Evolutionary conservation across 2,797 vertebrate species (phyloP), one percentile per base, ranked within the genome.

Genomic region (Prunella strophiata): DNA sequence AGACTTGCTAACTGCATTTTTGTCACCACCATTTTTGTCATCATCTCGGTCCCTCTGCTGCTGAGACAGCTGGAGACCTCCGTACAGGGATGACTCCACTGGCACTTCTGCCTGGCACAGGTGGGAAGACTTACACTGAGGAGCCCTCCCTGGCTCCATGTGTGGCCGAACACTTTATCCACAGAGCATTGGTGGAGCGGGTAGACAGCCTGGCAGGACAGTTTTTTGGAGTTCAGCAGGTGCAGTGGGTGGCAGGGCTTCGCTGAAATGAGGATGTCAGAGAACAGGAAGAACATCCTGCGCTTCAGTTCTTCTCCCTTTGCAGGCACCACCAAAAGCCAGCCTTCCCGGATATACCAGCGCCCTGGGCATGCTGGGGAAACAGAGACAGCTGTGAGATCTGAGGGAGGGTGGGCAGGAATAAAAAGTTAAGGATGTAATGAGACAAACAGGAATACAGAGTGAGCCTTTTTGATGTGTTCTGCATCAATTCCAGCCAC

Each of bases 251-350:
- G 95, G 66, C 97, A 98, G 25, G 97, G 98, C 75, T 97, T 98
- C 7, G 98, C 80, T 88, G 96, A 91, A 77, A 98, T 59, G 21
- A 98, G 95, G 76, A 97, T 83, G 20, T 98, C 98, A 5, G 98
- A 98, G 94, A 98, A 98, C 50, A 98, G 97, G 89, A 97, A 97
- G 90, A 98, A 97, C 96, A 98, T 98, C 92, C 97, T 97, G 18
- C 80, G 96, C 54, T 97, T 96, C 65, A 96, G 83, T 32, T 97
- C 97, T 71, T 97, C 95, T 42, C 98, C 98, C 10, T 80, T 95
- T 21, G 96, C 87, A 68, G 98, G 98, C 61, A 98, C 98, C 42
- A 98, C 97, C 83, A 93, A 61, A 36, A 98, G 94, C 98, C 98
- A 98, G 20, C 98, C 98, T 93, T 98, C 98, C 10, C 79, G 91